A percentile compares a stretch with the other conserved stretches of the same genome.
Conservation (phyloP, 1,140 invertebrate genomes). For the Drosophila tristis region DNA sequence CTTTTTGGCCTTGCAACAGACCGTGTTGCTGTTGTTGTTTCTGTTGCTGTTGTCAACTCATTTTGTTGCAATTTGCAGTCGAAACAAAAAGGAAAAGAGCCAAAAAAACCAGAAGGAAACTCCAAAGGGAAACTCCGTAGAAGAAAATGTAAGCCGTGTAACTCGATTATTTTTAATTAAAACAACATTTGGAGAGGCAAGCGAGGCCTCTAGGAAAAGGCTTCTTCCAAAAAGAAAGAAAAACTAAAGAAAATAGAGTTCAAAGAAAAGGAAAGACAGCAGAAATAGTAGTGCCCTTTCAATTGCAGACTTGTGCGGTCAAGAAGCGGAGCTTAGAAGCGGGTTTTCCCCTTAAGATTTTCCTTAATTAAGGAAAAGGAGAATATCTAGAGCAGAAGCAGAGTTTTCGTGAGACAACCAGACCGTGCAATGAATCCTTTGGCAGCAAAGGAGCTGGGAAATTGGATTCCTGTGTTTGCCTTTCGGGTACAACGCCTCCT, state of each 20-base stretch:
- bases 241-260: conserved; percentile 1
- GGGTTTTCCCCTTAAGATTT: conserved; percentile 21
- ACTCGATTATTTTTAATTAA: conserved; percentile 76
- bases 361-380: conserved; percentile 21
- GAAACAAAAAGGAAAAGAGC: conserved; percentile 16
- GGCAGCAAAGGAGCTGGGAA: conserved; percentile 18
- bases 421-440: conserved; percentile 14
- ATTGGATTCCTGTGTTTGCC: conserved; percentile 38
- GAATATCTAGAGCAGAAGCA: conserved; percentile 18
- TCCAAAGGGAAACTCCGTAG: too few relatives aligned
- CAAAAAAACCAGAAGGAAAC: not conserved
- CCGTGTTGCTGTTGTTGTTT: too few relatives aligned
- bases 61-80: conserved; percentile 72
- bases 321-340: conserved; percentile 32
- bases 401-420: conserved; percentile 23
- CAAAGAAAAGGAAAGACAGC: conserved; percentile 1
- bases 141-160: conserved; percentile 14
- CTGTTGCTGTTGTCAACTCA: conserved; percentile 65
- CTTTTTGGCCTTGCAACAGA: conserved; percentile 48
- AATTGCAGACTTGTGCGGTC: conserved; percentile 47
- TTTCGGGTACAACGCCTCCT: conserved; percentile 5
- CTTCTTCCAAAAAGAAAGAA: conserved; percentile 3
- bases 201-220: conserved; percentile 4
- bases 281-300: conserved; percentile 43
- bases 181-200: conserved; percentile 45